These are phyloP conservation scores for Ictalurus furcatus DNA, from an alignment of 2,113 vertebrate genomes.

Conservation along the genomic window DNA sequence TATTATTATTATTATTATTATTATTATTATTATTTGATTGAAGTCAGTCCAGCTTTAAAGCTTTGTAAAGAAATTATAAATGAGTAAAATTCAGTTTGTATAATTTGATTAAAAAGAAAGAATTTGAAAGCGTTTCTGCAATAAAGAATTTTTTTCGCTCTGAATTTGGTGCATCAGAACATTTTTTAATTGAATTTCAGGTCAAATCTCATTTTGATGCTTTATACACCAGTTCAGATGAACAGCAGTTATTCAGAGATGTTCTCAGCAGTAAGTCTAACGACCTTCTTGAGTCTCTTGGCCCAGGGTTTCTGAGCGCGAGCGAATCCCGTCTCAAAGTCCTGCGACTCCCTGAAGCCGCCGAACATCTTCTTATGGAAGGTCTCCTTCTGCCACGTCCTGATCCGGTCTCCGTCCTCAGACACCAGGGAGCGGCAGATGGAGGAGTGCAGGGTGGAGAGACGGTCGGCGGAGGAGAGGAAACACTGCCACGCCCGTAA, in stretches of 20 bases:
- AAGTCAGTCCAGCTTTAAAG: neutral
- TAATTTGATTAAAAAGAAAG: neutral
- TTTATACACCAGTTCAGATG: neutral
- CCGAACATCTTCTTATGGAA: constrained; percentile 83
- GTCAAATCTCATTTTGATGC: neutral
- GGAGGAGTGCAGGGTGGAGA: constrained; percentile 76
- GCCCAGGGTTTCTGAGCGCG: constrained; percentile 83
- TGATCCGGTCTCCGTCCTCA: constrained; percentile 76
- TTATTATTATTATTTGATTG: neutral
- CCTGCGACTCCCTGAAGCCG: constrained; percentile 81
- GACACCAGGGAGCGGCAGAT: constrained; percentile 78
- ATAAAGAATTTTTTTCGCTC: too few species aligned
- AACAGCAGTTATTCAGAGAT: neutral
- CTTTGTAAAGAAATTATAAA: neutral
- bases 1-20: constrained; percentile 2
- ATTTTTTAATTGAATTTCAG: neutral
- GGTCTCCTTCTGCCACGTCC: constrained; percentile 80
- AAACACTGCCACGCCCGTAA: constrained; percentile 81
- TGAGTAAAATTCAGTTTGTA: neutral
- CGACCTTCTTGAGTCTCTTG: constrained; percentile 81
- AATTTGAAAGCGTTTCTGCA: neutral
- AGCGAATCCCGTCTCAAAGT: constrained; percentile 76
- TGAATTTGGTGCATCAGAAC: neutral
- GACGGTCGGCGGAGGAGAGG: constrained; percentile 75
- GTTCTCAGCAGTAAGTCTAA: neutral